Base-by-base conservation (phyloP, 2,888 invertebrate species). In the Drosophila ustulata region DNA sequence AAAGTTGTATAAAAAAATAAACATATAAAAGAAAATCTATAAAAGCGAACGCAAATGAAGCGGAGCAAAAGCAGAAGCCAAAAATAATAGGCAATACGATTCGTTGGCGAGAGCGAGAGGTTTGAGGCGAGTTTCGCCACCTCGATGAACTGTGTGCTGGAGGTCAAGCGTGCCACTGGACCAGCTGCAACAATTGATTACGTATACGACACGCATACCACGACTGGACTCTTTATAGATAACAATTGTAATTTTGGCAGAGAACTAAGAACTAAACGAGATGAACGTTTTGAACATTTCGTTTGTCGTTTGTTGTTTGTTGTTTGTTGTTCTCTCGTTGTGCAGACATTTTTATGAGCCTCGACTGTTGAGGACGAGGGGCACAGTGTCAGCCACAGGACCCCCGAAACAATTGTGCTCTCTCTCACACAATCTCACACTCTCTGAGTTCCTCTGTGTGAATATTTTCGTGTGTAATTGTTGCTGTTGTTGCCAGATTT, bases 341-440 rank as follows among this genome's bases (percentile, higher is more conserved):
- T 67, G 75, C 85, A 84, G 83, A 84, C 83, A 85, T 74, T 88
- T 84, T 88, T 84, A 84, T 85, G 78, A 82, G 75, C 71, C 70
- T 55, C 66, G 39, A 32, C 66, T 67, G 25, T 28, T 37, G 32
- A 37, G 26, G 13, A 47, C 26, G 47, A 47, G 57, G 18, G 34
- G 25, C 55, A 18, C 37, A 59, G 71, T 74, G 88, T 77, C 88
- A 79, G 46, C 7, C 43, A 43, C 53, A 61, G 65, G 37, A 46
- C 49, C 45, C 49, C 34, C 43, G 52, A 45, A 28, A 61, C 57
- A 37, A 50, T 61, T 67, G 47, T 56, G 13, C 25, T 23, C 30
- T 25, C 25, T 37, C 18, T 32, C 51, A 25, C 50, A 13, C 25
- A n/a, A 25, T 25, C 25, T 37, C 18, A 25, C 51, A 25, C 50